A percentile compares a stretch with the other conserved stretches of the same genome.
Evolutionary conservation across 2,888 invertebrate genomes (phyloP).

Genomic region (Drosophila austrosaltans): DNA sequence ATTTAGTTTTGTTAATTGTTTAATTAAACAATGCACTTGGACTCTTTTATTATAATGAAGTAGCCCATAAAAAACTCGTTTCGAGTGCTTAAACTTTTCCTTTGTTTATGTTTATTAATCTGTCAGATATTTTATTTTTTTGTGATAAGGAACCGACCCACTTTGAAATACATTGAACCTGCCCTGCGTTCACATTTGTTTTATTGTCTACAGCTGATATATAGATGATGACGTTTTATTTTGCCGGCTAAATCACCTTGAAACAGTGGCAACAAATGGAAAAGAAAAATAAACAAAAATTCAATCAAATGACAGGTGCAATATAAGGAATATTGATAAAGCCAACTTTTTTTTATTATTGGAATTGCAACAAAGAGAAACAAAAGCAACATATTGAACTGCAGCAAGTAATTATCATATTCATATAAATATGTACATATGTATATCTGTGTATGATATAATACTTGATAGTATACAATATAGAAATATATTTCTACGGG

Average conservation of each 20-base stretch:
- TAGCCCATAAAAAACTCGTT: neutral
- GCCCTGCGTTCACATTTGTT: neutral
- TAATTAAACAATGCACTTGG: neutral
- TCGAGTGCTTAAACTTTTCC: neutral
- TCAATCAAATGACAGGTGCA: constrained; percentile 33
- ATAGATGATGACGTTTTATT: constrained; percentile 22
- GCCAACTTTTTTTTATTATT: neutral
- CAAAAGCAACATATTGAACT: neutral
- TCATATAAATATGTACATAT: too few species aligned
- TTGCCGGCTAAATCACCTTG: constrained; percentile 28
- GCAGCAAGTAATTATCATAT: neutral
- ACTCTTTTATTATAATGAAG: neutral
- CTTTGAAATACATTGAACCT: constrained; percentile 10
- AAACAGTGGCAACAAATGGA: neutral
- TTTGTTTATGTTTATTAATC: constrained; percentile 18
- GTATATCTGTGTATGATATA: too few species aligned
- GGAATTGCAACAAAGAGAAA: neutral
- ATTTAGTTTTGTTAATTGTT: neutral
- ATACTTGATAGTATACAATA: neutral
- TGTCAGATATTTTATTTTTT: neutral
- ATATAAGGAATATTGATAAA: neutral
- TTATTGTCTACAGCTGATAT: constrained; percentile 38
- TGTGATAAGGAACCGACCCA: neutral
- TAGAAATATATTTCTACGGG: neutral
- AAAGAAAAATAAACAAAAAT: neutral